A percentile compares a stretch with the other conserved stretches of the same genome.
Evolutionary conservation across 2,888 invertebrate genomes (phyloP).

Genomic region (Lordiphosa andalusiaca): DNA sequence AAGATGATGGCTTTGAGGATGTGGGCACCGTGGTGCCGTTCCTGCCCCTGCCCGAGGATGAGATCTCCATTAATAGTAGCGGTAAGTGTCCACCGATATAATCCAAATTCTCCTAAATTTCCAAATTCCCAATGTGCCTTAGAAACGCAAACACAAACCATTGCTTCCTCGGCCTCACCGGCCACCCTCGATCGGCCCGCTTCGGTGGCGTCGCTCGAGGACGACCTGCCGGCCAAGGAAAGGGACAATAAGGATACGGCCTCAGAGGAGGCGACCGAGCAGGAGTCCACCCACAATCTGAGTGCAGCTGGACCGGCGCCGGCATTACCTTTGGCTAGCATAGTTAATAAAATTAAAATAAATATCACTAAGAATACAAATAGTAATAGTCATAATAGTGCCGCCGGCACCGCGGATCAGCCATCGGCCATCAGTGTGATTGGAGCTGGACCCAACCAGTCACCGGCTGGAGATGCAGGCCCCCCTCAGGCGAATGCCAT

Average conservation of each 20-base stretch:
- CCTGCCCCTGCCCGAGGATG: conserved; percentile 70
- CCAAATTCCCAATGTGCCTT: conserved; percentile 11
- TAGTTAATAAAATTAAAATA: conserved; percentile 87
- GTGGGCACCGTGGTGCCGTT: conserved; percentile 78
- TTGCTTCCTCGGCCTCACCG: conserved; percentile 73
- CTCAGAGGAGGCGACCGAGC: conserved; percentile 84
- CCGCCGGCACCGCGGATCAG: conserved; percentile 56
- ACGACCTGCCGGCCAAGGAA: conserved; percentile 39
- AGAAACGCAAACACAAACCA: conserved; percentile 77
- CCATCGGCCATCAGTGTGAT: conserved; percentile 64
- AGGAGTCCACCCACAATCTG: conserved; percentile 80
- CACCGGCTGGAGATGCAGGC: conserved; percentile 32
- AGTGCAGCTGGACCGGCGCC: conserved; percentile 79
- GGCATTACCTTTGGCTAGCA: conserved; percentile 77
- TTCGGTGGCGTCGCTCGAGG: conserved; percentile 74
- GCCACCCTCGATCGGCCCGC: conserved; percentile 80
- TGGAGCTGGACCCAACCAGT: conserved; percentile 36
- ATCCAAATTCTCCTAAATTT: not conserved
- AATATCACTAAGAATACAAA: conserved; percentile 88
- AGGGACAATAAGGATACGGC: conserved; percentile 36
- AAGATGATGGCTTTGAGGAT: conserved; percentile 80
- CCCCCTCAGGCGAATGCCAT: conserved; percentile 57
- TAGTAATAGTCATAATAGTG: conserved; percentile 77
- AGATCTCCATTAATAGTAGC: conserved; percentile 78
- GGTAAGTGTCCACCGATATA: conserved; percentile 60